phyloP scores from a whole-genome alignment of 2,797 vertebrate genomes.

The Phoebastria nigripes region DNA sequence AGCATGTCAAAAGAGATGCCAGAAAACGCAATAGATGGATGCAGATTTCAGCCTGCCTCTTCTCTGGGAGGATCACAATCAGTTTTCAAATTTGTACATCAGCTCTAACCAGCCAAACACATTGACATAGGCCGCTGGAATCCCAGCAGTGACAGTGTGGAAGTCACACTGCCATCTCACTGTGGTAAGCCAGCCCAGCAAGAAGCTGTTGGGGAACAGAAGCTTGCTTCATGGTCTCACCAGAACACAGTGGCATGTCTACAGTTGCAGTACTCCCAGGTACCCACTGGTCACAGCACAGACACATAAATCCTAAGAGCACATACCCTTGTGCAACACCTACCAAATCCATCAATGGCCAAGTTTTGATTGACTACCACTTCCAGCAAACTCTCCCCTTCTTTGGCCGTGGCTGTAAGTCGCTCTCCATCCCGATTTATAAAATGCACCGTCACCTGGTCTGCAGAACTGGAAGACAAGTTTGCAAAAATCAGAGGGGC shows the following conservation, averaged over 20 bases:
- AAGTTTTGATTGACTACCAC: slow-evolving; percentile 78
- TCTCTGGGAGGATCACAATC: not conserved
- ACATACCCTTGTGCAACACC: not conserved
- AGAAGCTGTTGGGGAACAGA: not conserved
- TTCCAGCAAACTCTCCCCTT: slow-evolving; percentile 77
- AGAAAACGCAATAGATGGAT: not conserved
- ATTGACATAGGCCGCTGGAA: not conserved
- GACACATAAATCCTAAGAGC: not conserved
- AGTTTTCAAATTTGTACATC: not conserved
- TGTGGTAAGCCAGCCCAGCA: not conserved
- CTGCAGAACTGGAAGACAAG: slow-evolving; percentile 41
- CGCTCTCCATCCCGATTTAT: slow-evolving; percentile 75
- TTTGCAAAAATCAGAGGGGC: not conserved
- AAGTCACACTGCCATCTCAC: not conserved
- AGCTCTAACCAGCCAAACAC: not conserved
- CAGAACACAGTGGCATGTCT: not conserved
- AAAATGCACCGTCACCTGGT: slow-evolving; percentile 72
- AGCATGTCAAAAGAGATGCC: not conserved
- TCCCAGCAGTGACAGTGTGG: not conserved
- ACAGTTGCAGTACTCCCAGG: not conserved
- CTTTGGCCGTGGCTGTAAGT: slow-evolving; percentile 65
- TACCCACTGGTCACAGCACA: not conserved
- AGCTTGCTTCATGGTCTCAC: not conserved
- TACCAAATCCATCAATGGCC: slow-evolving; percentile 79
- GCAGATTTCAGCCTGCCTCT: not conserved